Base-by-base conservation (phyloP, 2,888 invertebrate genomes). In the Cinara cedri region DNA sequence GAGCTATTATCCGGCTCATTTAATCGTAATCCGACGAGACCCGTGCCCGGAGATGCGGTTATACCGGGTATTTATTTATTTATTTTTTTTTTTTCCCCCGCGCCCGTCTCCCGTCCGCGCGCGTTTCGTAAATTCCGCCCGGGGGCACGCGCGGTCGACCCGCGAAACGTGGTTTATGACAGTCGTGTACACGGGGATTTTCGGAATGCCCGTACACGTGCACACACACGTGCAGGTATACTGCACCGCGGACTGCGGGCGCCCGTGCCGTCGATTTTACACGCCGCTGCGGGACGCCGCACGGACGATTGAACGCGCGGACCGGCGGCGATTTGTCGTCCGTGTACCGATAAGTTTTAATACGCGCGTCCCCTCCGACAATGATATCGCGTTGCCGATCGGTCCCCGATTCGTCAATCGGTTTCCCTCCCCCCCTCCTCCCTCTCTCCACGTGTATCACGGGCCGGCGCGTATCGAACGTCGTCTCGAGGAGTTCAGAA, bases 1-100 rank as follows among this genome's bases (percentile, higher is more conserved):
- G 3, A 44, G 44, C 75, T 57, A 76, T 76, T 76, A 76, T 76
- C 9, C 76, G 76, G 76, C 57, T 76, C 76, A 68, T 76, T 76
- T 76, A 76, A 76, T 66, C 44, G 66, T 66, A 76, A 75, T 75
- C 65, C 54, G 65, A 44, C 34, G 34, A n/a, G n/a, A 34, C 54
- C 63, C 4, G 63, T n/a, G 51, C 8, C 62, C 6, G 8, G 51
- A 21, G 14, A n/a, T 44, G 51, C 3, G 75, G 44, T 55, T 16
- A 21, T 8, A n/a, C n/a, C n/a, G n/a, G 65, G 62, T 62, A 3
- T 72, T 75, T 74, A 55, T 66, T 75, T 74, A 55, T 66, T 34
- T 34, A 4, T 34, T 34, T 34, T 34, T 34, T 34, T 34, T 34
- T 34, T 34, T 34, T 75, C 11, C 11, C 26, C 42, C 51, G 51